A percentile compares a stretch with the other conserved stretches of the same genome.
Evolutionary conservation across 1,140 invertebrate genomes (phyloP).

Genomic region (Hyles vespertilio): DNA sequence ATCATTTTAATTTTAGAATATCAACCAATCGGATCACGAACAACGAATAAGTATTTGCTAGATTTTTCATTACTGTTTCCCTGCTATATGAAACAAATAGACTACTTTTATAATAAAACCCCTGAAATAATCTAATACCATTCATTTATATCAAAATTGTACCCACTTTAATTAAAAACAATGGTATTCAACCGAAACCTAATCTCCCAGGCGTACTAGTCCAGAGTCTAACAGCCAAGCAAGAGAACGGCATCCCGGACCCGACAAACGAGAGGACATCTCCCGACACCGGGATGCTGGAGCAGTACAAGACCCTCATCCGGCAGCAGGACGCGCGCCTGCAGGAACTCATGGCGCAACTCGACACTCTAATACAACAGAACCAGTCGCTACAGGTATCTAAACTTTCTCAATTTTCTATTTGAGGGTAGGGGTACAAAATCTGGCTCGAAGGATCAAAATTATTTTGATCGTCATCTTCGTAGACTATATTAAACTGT

Average conservation of each 20-base stretch:
- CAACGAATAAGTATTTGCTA: no score
- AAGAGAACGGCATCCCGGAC: constrained; percentile 23
- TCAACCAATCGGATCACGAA: no score
- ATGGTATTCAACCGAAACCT: no score
- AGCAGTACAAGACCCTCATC: constrained; percentile 93
- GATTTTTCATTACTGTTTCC: no score
- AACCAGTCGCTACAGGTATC: constrained; percentile 75
- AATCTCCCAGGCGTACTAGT: constrained; percentile 35
- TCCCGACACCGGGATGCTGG: constrained; percentile 75
- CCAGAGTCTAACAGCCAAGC: constrained; percentile 33
- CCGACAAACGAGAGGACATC: constrained; percentile 12
- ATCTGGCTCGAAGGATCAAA: not conserved
- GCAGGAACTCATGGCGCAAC: constrained; percentile 77
- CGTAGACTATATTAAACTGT: not conserved
- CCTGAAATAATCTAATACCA: no score
- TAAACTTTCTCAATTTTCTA: not conserved
- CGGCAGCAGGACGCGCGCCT: constrained; percentile 89
- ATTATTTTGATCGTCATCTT: not conserved
- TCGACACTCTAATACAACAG: constrained; percentile 74
- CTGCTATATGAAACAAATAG: no score
- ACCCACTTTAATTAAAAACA: no score
- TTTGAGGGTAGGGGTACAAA: not conserved
- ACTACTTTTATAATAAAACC: no score
- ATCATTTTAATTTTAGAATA: no score
- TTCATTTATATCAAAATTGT: no score